Evolutionary conservation across 2,797 vertebrate species (phyloP), one percentile per base, ranked within the genome.

Genomic region (Diplodus puntazzo): DNA sequence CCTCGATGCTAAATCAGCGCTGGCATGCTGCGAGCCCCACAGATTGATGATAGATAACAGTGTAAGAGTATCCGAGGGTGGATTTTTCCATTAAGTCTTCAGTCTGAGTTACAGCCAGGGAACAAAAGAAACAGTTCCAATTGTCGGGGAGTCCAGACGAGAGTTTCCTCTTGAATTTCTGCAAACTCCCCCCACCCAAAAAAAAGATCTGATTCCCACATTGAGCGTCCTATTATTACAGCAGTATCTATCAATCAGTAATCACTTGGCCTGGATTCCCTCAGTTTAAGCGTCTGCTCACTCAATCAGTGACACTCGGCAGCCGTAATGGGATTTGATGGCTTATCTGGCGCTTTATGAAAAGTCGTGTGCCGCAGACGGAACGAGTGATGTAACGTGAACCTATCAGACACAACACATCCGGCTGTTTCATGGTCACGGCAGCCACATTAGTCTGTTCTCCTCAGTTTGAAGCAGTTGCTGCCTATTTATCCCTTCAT

Each of bases 271-370:
- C 87, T 57, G 75, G 69, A 80, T 87, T 89, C 83, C 50, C 61
- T 69, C 73, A 64, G 52, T 79, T 84, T 79, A 79, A 87, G 73
- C 73, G 58, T 80, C 77, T 82, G 54, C 70, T 83, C 79, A 60
- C 75, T 86, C 81, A 69, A 48, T 84, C 81, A 73, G 60, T 58
- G 67, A 88, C 76, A 84, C 73, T 81, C 80, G 27, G 34, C 73
- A 5, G 21, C 78, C 73, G 61, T 87, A 89, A 90, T 89, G 69
- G 73, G 80, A 90, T 91, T 87, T 86, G 90, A 89, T 88, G 84
- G 80, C 76, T 90, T 87, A 91, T 92, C 82, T 87, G 58, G 70
- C 79, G 77, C 81, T 88, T 89, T 71, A 74, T 80, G 83, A 77
- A 87, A 85, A 86, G 66, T 83, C 72, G 1, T 69, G 58, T 66